Evolutionary conservation across 2,113 vertebrate genomes (phyloP).

Genomic region (Chrysemys picta): DNA sequence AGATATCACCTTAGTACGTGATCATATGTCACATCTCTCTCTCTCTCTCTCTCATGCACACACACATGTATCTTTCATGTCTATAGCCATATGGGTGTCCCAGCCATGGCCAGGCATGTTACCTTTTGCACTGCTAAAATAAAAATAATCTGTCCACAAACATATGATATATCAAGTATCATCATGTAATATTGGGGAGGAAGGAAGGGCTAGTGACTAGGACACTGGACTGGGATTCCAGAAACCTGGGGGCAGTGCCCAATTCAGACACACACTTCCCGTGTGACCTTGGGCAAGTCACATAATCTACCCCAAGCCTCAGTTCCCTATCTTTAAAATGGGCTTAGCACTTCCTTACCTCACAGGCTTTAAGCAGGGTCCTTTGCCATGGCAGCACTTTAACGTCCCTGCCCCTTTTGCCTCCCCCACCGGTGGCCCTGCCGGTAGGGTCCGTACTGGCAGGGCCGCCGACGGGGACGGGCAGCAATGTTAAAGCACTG

Average conservation of each 20-base stretch:
- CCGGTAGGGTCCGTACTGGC: too few species aligned
- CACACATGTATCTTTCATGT: fast-evolving
- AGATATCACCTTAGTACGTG: background rate
- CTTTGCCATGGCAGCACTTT: too few species aligned
- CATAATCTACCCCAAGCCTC: background rate
- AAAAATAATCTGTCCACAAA: background rate
- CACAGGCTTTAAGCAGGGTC: background rate
- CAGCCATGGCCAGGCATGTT: background rate
- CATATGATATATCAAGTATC: background rate
- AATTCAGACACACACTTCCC: background rate
- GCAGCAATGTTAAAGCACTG: too few species aligned
- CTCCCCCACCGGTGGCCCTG: too few species aligned
- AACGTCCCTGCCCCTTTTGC: too few species aligned
- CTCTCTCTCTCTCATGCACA: background rate
- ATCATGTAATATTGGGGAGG: fast-evolving
- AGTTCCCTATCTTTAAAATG: background rate
- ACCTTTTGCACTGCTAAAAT: background rate
- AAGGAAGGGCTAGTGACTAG: background rate
- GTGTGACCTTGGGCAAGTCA: background rate
- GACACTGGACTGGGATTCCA: too few species aligned
- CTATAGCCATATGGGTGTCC: background rate
- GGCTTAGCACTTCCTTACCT: background rate
- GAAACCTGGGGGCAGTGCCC: background rate
- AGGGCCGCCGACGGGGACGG: too few species aligned
- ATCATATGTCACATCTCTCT: background rate